Evolutionary conservation across 2,113 vertebrate species (phyloP).

Genomic region (Pterocles burchelli): DNA sequence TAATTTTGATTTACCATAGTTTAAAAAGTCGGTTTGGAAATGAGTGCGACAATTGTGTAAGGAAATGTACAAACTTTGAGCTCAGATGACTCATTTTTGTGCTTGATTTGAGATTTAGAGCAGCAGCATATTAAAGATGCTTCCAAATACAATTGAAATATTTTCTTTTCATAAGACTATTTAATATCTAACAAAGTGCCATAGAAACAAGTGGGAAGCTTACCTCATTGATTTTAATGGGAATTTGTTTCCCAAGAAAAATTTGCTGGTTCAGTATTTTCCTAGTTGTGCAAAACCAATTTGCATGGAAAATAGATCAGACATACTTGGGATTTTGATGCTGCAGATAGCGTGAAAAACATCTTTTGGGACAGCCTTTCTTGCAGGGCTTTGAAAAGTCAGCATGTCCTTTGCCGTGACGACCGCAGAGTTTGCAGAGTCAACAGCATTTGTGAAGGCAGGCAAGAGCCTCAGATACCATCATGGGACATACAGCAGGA

Average conservation of each 20-base stretch:
- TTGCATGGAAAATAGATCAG: slow-evolving; percentile 34
- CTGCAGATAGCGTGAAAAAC: not conserved
- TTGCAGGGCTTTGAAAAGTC: not conserved
- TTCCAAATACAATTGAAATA: not conserved
- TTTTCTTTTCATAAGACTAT: not conserved
- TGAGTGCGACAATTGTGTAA: not conserved
- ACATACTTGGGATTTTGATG: slow-evolving; percentile 25
- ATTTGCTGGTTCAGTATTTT: slow-evolving; percentile 27
- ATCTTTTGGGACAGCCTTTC: not conserved
- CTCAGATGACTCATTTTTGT: slow-evolving; percentile 22
- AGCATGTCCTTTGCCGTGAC: not conserved
- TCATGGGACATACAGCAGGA: not conserved
- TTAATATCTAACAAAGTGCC: slow-evolving; percentile 15
- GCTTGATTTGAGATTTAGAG: slow-evolving; percentile 38
- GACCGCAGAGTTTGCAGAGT: not conserved
- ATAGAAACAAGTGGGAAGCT: slow-evolving; percentile 45
- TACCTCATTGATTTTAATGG: slow-evolving; percentile 56
- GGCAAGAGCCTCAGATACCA: not conserved
- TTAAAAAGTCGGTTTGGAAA: not conserved
- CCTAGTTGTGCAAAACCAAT: slow-evolving; percentile 29
- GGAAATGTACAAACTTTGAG: not conserved
- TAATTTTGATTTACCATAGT: slow-evolving; percentile 12
- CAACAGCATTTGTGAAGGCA: not conserved
- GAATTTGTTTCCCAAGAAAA: slow-evolving; percentile 45
- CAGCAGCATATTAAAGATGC: not conserved